phyloP scores from a whole-genome alignment of 2,113 vertebrate genomes.

The Cryptoleucopteryx plumbea region DNA sequence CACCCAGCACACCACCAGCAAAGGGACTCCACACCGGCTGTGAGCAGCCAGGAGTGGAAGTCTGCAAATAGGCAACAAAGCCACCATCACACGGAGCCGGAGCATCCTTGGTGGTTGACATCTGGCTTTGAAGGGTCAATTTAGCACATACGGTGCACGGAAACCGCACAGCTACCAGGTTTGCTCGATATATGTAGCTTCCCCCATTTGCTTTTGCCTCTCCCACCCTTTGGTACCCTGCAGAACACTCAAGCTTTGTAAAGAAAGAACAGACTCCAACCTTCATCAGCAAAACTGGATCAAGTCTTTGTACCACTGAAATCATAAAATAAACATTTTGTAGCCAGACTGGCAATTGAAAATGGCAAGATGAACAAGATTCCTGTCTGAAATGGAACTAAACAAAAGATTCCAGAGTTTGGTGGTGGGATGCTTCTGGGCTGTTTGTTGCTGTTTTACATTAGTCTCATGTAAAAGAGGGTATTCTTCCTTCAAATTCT shows the following conservation, averaged over 20 bases:
- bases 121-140: neutral
- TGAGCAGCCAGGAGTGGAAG: neutral
- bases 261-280: neutral
- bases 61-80: neutral
- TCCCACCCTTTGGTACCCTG: neutral
- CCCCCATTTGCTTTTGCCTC: neutral
- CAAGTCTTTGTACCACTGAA: neutral
- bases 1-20: neutral
- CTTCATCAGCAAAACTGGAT: neutral
- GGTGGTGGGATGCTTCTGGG: neutral
- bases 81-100: neutral
- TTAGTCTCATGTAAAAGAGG: neutral
- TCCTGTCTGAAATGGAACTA: neutral
- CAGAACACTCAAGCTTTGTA: neutral
- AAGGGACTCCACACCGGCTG: neutral
- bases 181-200: neutral
- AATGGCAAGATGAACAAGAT: neutral
- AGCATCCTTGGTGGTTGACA: neutral
- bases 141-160: fast-evolving
- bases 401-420: neutral
- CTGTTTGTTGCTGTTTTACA: neutral
- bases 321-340: neutral
- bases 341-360: neutral
- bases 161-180: neutral
- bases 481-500: neutral